Base-by-base conservation (phyloP, 2,113 vertebrate species). In the Panthera tigris region DNA sequence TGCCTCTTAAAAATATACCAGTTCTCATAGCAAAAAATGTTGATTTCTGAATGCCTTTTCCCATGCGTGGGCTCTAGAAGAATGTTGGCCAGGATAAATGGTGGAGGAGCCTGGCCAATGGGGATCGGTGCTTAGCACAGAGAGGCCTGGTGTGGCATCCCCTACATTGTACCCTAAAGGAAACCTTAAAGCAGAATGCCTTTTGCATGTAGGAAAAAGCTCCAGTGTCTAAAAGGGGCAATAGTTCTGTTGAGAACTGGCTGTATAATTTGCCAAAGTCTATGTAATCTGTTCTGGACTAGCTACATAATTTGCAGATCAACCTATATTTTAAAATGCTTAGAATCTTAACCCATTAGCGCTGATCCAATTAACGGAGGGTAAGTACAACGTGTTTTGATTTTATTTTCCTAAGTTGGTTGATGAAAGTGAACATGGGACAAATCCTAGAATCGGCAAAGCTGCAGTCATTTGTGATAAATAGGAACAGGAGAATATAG, bases 11-110 rank as follows among this genome's bases (percentile, higher is more conserved):
- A 94, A 93, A 85, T n/a, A 55, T 63, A 73, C 50, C 63, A 73
- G n/a, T 78, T 97, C 48, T 82, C 61, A 52, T 66, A 78, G 31
- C 63, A 88, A 79, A 96, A 91, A 95, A 94, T 86, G 52, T 39
- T 78, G 18, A 88, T 86, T 36, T 88, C 69, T 82, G 88, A 91
- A 80, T 68, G 86, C n/a, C 33, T 87, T 79, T 96, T 95, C 55
- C 82, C 69, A 76, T 7, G n/a, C 71, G 41, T 45, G 71, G 69
- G 63, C 45, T 91, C 78, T 84, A 55, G 87, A 92, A 96, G 23
- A 95, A 95, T 31, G 19, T 91, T 91, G 86, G 78, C 78, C 41
- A 68, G 25, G 57, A 63, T 81, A 36, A 81, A 50, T 19, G 48
- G 61, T 3, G 4, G 41, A 63, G 61, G 33, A 81, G 1, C 25